Base-by-base conservation (phyloP, 2,888 invertebrate species). In the Lasioglossum marginatum region DNA sequence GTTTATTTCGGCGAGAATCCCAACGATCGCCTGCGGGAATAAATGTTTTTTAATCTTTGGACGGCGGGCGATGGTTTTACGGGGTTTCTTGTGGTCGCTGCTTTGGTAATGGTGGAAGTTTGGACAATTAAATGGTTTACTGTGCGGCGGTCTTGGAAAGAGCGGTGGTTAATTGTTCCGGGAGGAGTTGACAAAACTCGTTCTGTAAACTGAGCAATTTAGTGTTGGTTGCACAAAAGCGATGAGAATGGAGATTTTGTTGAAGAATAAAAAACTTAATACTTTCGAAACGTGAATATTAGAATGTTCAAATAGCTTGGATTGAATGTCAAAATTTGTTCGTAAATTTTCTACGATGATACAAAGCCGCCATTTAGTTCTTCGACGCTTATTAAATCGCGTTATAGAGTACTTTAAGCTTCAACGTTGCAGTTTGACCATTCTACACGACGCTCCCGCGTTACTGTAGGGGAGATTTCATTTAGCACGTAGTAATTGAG, bases 401-500 rank as follows among this genome's bases (percentile, higher is more conserved):
- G 60, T 75, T 57, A 16, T 10, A 31, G 6, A 19, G 43, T n/a
- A 48, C 16, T 19, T 45, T 2, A 48, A 40, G 52, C 34, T 12
- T 37, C 10, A 52, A 40, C 23, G 37, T 16, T 37, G 40, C 52
- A 68, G 37, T 77, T 68, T 77, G 34, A n/a, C 52, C 27, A 31
- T 70, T 10, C 40, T 52, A 52, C 23, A 40, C 40, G 27, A 31
- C 12, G 45, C 40, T 52, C 5, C 68, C 27, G 52, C 40, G 52
- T 40, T 70, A 70, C 77, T 63, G 45, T n/a, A 10, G 48, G 63
- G 34, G 45, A 40, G 48, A 78, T 74, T 70, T 68, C 78, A 74
- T 79, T 79, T 82, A 78, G 74, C 57, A 74, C 57, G 43, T 73
- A 48, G 60, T 78, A 81, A 78, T 81, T 78, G 74, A 70, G 63